Percentiles rank a stretch among this genome's conserved stretches.
Evolutionary conservation across 2,888 invertebrate genomes (phyloP).

Genomic region (Lamproptera curius): DNA sequence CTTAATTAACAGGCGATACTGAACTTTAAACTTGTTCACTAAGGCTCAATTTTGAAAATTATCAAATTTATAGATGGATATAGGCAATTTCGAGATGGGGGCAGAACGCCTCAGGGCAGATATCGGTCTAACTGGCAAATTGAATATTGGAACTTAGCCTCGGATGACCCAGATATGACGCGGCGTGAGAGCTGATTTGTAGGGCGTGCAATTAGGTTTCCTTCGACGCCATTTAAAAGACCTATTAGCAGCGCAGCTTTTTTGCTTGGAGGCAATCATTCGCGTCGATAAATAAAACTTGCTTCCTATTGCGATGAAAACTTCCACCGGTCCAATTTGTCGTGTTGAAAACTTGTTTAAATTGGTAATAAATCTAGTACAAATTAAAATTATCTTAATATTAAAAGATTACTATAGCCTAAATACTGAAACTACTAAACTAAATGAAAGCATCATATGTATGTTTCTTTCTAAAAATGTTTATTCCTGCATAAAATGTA

Average conservation of each 20-base stretch:
- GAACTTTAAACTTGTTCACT: slow-evolving; percentile 24
- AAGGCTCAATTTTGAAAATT: slow-evolving; percentile 29
- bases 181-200: slow-evolving; percentile 38
- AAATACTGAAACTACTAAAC: too few species aligned
- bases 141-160: slow-evolving; percentile 54
- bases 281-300: not conserved
- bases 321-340: too few species aligned
- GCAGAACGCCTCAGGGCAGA: slow-evolving; percentile 50
- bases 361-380: too few species aligned
- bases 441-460: too few species aligned
- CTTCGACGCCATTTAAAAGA: slow-evolving; percentile 9
- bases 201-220: slow-evolving; percentile 28
- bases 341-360: too few species aligned
- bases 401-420: too few species aligned
- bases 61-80: slow-evolving; percentile 45
- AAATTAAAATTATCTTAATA: too few species aligned
- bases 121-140: slow-evolving; percentile 63
- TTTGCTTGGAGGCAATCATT: not conserved
- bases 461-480: too few species aligned
- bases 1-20: slow-evolving; percentile 25
- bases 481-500: too few species aligned
- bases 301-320: too few species aligned
- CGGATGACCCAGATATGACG: slow-evolving; percentile 46
- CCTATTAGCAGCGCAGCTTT: slow-evolving; percentile 5
- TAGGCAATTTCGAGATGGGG: slow-evolving; percentile 58